Conservation (phyloP, 2,888 invertebrate genomes). For the Syrphus vitripennis region DNA sequence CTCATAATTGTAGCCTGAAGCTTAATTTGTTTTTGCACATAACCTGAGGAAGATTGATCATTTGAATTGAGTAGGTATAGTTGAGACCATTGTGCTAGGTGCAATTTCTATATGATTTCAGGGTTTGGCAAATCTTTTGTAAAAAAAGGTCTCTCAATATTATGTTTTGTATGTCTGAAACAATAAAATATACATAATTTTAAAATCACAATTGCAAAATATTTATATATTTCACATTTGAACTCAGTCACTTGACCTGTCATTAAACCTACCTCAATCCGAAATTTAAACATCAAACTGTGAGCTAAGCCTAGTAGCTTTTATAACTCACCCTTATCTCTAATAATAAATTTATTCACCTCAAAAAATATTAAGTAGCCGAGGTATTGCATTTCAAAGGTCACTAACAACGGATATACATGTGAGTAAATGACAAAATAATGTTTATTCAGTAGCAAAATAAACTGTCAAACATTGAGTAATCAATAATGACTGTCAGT, state of each 20-base stretch:
- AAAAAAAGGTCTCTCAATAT: no score
- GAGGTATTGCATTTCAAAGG: conserved; percentile 1
- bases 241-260: neutral
- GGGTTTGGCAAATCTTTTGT: neutral
- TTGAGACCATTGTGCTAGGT: neutral
- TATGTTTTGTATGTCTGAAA: no score
- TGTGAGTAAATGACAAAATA: conserved; percentile 6
- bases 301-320: neutral
- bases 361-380: neutral
- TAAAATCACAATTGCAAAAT: neutral
- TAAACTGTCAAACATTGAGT: conserved; percentile 27
- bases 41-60: neutral
- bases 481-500: conserved; percentile 16
- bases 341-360: conserved; percentile 4
- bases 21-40: neutral
- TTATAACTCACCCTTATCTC: neutral
- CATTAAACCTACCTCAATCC: neutral
- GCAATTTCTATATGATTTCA: neutral
- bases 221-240: neutral
- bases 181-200: no score
- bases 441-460: conserved; percentile 14
- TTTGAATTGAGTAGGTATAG: neutral
- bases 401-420: neutral
- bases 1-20: neutral
- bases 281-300: neutral